These are phyloP conservation scores for Amphimedon queenslandica DNA, from an alignment of 37 sponge, comb jelly and placozoan species.

Conservation along the genomic window DNA sequence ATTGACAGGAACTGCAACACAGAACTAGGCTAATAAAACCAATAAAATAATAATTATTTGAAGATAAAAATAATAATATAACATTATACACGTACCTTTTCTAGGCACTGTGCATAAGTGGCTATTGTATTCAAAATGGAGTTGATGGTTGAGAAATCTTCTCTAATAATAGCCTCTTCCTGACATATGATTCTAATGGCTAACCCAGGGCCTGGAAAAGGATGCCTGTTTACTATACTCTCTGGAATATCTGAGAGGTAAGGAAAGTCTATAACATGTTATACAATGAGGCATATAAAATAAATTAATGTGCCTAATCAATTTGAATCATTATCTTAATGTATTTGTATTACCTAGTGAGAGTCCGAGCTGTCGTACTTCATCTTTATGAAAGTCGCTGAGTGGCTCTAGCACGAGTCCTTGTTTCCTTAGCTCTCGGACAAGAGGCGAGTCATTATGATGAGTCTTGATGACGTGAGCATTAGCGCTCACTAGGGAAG, in stretches of 20 bases:
- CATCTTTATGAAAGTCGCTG: constrained; percentile 89
- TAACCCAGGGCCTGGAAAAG: constrained; percentile 89
- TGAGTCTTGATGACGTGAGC: constrained; percentile 93
- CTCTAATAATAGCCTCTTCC: constrained; percentile 20
- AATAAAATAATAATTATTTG: neutral
- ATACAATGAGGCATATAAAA: neutral
- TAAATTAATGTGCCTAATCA: no score
- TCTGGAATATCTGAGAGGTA: constrained; percentile 48
- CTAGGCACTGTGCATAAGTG: neutral
- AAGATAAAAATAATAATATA: neutral
- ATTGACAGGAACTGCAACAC: no score
- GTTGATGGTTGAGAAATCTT: constrained; percentile 47
- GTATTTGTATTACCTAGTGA: constrained; percentile 40
- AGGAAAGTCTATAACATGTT: neutral
- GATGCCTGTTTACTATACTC: constrained; percentile 74
- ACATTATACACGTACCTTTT: constrained; percentile 1
- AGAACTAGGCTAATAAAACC: no score
- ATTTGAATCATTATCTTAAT: no score
- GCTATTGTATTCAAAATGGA: constrained; percentile 1
- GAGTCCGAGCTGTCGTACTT: constrained; percentile 76
- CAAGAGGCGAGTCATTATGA: constrained; percentile 88
- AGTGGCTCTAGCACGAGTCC: constrained; percentile 83
- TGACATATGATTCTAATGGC: constrained; percentile 79
- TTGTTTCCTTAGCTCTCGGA: constrained; percentile 61
- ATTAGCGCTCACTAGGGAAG: constrained; percentile 59